Evolutionary conservation across 2,888 invertebrate genomes (phyloP), one percentile per base, ranked within the genome.

Genomic region (Lithophane semibrunnea): DNA sequence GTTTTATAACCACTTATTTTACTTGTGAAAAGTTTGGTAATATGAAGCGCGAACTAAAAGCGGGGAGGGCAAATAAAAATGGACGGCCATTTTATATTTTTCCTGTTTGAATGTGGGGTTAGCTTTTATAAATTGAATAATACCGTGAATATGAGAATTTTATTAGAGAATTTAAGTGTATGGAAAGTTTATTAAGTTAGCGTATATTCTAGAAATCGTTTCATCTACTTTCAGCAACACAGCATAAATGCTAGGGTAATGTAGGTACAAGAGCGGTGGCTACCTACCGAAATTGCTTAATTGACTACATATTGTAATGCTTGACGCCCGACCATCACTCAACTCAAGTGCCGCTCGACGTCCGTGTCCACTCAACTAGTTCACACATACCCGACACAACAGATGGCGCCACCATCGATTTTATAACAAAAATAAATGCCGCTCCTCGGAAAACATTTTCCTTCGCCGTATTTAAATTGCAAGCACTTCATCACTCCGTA

Each of bases 231-330:
- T 60, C 18, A 18, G 5, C 9, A 52, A 24, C 24, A 29, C 12
- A 61, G 21, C 7, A n/a, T 37, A 29, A 47, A 54, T 13, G 21
- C 13, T 66, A 0, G n/a, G 16, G 70, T 37, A n/a, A 61, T 47
- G 5, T 29, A 29, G 29, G 29, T 61, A 61, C 52, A 49, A 18
- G 12, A 83, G 61, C 21, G 21, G 21, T 18, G 16, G 56, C 56
- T 63, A 65, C n/a, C 70, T 47, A 12, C 44, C 54, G 72, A 73
- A 69, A 81, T 75, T 64, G 76, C 80, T 71, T 84, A 84, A 82
- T 84, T 85, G 79, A 64, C 72, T 72, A 70, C 77, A 85, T 77
- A 84, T 75, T 85, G 83, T 77, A 82, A 83, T 79, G 68, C 85
- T 82, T 71, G 68, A 79, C 67, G 74, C 56, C 72, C 69, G 80